These are phyloP conservation scores for Orcinus orca DNA, from an alignment of 2,113 vertebrate genomes.

Conservation along the genomic window DNA sequence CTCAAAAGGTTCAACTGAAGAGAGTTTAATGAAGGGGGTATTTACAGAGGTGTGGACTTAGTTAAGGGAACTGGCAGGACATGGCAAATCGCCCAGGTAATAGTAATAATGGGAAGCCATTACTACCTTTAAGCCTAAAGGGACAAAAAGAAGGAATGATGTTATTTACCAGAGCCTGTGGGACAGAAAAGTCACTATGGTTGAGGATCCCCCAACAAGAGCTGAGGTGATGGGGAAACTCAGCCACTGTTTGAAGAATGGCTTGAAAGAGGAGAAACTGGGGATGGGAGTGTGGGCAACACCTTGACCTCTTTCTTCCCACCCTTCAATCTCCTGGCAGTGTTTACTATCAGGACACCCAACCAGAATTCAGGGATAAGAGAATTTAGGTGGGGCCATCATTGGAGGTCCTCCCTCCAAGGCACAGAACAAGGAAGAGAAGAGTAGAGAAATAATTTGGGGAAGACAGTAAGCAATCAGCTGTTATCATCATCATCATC, in stretches of 20 bases:
- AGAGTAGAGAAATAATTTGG: neutral
- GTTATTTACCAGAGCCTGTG: neutral
- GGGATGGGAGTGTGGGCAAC: rapidly evolving
- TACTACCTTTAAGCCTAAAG: neutral
- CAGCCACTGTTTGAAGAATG: neutral
- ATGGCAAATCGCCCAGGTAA: neutral
- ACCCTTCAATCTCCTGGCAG: neutral
- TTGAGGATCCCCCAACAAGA: neutral
- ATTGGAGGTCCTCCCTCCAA: neutral
- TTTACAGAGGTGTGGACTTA: neutral
- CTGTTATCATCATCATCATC: neutral
- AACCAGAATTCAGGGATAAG: neutral
- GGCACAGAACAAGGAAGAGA: neutral
- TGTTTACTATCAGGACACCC: neutral
- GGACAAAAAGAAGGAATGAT: neutral
- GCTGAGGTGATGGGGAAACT: neutral
- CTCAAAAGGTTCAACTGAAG: neutral
- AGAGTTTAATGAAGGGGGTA: neutral
- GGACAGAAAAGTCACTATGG: neutral
- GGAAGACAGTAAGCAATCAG: neutral
- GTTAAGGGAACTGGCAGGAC: neutral
- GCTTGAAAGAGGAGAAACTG: neutral
- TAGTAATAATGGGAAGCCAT: neutral
- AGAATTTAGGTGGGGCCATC: neutral
- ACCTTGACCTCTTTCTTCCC: too few species aligned